Base-by-base conservation (phyloP, 1,140 invertebrate species). In the Drosophila nikananu region DNA sequence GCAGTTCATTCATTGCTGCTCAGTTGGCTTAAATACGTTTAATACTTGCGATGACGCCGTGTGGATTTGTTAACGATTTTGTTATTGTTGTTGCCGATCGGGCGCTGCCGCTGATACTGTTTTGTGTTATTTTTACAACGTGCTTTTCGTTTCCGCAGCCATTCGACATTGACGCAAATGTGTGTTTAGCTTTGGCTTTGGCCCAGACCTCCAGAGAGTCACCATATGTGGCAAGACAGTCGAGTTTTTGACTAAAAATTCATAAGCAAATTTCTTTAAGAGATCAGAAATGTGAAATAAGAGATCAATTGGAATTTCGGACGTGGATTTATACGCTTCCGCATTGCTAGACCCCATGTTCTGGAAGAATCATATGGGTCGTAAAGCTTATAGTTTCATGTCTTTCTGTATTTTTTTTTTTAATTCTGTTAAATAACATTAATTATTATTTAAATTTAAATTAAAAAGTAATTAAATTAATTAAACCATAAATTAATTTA, bases 41-140 rank as follows among this genome's bases (percentile, higher is more conserved):
- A 82, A 68, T 51, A 68, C 65, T 57, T 54, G 35, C 44, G 42
- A 44, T 70, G 67, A 54, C 62, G 62, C 27, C 35, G 46, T 35
- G 54, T 51, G 35, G 37, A 70, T 65, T 19, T 71, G 67, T 67
- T 71, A 67, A 66, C 74, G 73, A 46, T 64, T 55, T 75, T 75
- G 52, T 57, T 74, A 30, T 63, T 73, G 37, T 63, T 64, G 37
- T 64, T 13, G 44, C 42, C 66, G 75, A 62, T 82, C 76, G 52
- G 58, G 59, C 68, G 62, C 21, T 17, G 30, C 60, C n/a, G 60
- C 54, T 25, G 54, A 52, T 54, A 54, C 41, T 61, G 64, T 80
- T 68, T 70, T 51, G 80, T 83, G 84, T 89, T 87, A 87, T 89
- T 89, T 84, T 87, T 87, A 87, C 84, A 87, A 90, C 81, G 84